Conservation (phyloP, 2,113 vertebrate genomes). For the Strigops habroptila region DNA sequence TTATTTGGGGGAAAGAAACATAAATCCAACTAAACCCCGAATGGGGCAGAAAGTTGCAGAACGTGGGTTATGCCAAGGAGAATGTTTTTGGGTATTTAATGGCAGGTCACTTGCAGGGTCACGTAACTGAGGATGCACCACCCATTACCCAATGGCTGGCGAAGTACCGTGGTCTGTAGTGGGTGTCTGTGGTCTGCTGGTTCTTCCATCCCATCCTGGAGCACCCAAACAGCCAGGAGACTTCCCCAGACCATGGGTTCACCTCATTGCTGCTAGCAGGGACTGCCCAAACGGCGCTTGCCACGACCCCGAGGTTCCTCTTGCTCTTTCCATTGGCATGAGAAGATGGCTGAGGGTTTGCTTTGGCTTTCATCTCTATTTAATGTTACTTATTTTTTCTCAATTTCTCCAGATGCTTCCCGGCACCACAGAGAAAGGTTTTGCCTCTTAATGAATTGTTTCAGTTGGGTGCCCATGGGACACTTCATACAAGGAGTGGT, state of each 20-base stretch:
- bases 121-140: background rate
- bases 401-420: background rate
- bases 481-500: background rate
- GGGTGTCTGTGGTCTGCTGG: background rate
- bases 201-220: background rate
- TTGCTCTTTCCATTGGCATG: background rate
- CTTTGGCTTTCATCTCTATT: background rate
- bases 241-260: background rate
- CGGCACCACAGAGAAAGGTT: background rate
- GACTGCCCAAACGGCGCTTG: background rate
- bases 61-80: background rate
- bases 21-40: background rate
- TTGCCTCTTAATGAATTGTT: background rate
- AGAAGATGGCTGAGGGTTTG: background rate
- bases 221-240: background rate
- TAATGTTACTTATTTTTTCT: rapidly evolving
- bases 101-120: background rate
- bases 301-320: background rate
- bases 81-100: background rate
- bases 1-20: background rate
- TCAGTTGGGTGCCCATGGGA: background rate
- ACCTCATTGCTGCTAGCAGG: background rate
- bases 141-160: rapidly evolving
- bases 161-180: rapidly evolving
- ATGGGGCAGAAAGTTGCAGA: background rate